Evolutionary conservation across 2,888 invertebrate genomes (phyloP).

Genomic region (Stenichneumon culpator): DNA sequence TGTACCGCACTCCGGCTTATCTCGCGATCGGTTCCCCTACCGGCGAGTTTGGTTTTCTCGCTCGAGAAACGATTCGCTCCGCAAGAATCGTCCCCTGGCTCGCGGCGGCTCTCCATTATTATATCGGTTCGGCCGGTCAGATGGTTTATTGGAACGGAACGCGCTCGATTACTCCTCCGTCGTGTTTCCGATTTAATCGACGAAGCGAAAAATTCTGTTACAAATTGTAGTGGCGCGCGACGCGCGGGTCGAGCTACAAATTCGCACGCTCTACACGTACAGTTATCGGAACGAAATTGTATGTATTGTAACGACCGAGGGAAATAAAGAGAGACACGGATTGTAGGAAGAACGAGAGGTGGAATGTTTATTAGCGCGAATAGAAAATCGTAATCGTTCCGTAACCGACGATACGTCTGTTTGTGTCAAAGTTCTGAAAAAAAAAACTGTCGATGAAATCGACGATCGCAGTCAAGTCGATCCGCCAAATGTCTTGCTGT

Average conservation of each 20-base stretch:
- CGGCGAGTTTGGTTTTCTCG: conserved; percentile 9
- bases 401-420: no score
- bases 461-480: no score
- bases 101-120: conserved; percentile 51
- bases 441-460: no score
- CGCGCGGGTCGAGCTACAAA: conserved; percentile 4
- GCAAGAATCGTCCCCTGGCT: conserved; percentile 51
- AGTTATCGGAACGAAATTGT: neutral
- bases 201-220: conserved; percentile 65
- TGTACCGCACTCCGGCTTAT: conserved; percentile 20
- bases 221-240: conserved; percentile 13
- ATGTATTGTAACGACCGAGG: no score
- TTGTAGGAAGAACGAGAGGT: no score
- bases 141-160: conserved; percentile 70
- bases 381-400: no score
- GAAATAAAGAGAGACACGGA: no score
- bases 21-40: conserved; percentile 6
- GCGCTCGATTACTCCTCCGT: conserved; percentile 21
- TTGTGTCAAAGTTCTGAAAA: no score
- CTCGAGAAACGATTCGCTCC: conserved; percentile 48
- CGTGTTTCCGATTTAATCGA: conserved; percentile 57
- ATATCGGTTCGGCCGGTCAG: conserved; percentile 61
- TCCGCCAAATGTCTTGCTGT: no score
- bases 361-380: neutral
- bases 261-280: conserved; percentile 7